Evolutionary conservation across 2,888 invertebrate genomes (phyloP), one percentile per base, ranked within the genome.

Genomic region (Xestia c-nigrum): DNA sequence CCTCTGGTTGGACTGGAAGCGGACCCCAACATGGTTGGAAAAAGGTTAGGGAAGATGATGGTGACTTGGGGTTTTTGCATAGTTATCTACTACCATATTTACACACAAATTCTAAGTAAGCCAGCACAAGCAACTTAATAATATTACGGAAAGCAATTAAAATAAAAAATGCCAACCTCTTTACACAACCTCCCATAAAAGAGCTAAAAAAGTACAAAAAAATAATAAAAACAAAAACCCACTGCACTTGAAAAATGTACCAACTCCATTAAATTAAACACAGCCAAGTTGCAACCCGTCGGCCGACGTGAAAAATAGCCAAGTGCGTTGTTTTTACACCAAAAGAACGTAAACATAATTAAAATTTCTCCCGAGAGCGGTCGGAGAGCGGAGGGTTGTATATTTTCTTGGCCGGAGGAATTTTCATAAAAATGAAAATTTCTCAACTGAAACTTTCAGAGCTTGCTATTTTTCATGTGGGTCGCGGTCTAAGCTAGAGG

Each of bases 331-430:
- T 91, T 92, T 90, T 90, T 89, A 81, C 86, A 81, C 89, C 83
- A 86, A 90, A 92, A 91, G 91, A 93, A 93, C 93, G 94, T 92
- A 93, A 93, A 93, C 93, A 93, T 94, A 94, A 94, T 95, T 94
- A 94, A 94, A 94, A 94, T 92, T 61, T 92, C 91, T 83, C 87
- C 75, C 82, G 80, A 87, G 74, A 88, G 74, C 84, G 78, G 68
- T 73, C 38, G 65, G 74, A 82, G 75, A 68, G 74, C 47, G 70
- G 79, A 81, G 83, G 83, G 80, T 76, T 84, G 72, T 85, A 81
- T 86, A 83, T 89, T 89, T 82, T 74, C 81, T 86, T 80, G 66
- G 76, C 64, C 63, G 38, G 68, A 81, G 66, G 81, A 77, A 81
- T 82, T 90, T 85, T 85, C 83, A 84, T 85, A 80, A 81, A 88